phyloP scores from a whole-genome alignment of 2,888 invertebrate genomes.

The Empis stercorea region DNA sequence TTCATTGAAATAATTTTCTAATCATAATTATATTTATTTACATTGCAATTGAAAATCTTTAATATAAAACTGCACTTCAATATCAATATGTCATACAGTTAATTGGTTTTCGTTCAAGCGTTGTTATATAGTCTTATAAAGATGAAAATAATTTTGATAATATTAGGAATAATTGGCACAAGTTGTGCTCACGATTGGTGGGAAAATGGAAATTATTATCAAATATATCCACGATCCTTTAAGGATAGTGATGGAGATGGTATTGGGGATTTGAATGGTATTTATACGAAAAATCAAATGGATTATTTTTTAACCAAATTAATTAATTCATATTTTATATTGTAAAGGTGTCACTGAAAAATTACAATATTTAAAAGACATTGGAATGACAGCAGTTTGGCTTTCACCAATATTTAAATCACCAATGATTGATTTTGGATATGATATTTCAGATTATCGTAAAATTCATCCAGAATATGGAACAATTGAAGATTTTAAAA shows the following conservation, averaged over 20 bases:
- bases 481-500: conserved; percentile 42
- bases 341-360: conserved; percentile 42
- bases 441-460: conserved; percentile 47
- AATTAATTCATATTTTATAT: conserved; percentile 10
- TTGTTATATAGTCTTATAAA: too few relatives aligned
- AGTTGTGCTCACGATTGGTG: conserved; percentile 18
- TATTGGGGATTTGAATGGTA: conserved; percentile 44
- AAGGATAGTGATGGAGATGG: conserved; percentile 64
- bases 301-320: too few relatives aligned
- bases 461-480: conserved; percentile 46
- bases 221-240: conserved; percentile 64
- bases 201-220: conserved; percentile 44
- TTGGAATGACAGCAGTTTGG: conserved; percentile 46
- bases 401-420: conserved; percentile 50
- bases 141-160: too few relatives aligned
- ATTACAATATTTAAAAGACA: conserved; percentile 39
- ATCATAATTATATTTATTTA: too few relatives aligned
- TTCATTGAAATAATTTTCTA: too few relatives aligned
- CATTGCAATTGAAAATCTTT: too few relatives aligned
- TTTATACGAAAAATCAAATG: too few relatives aligned
- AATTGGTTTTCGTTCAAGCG: too few relatives aligned
- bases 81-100: too few relatives aligned
- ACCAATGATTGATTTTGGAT: conserved; percentile 52
- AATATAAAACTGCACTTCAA: too few relatives aligned
- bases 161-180: too few relatives aligned